Evolutionary conservation across 35 echinoderm and acorn worm genomes (phyloP), one percentile per base, ranked within the genome.

Genomic region (Patiria miniata): DNA sequence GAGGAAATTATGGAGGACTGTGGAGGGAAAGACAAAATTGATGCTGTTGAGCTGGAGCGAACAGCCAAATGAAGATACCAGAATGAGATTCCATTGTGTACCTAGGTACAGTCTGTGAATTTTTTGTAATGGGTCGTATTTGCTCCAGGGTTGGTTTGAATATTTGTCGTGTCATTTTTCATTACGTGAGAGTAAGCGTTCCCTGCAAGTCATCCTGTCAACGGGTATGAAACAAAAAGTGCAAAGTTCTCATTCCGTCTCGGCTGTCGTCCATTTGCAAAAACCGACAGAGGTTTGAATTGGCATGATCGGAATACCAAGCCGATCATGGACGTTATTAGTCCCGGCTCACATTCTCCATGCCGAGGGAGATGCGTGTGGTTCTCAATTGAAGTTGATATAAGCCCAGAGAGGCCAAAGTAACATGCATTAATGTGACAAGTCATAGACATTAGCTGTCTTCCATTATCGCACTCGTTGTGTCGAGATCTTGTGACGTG

Each of bases 391-490:
- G 26, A 7, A 26, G 57, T 73, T 73, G 65, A 73, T 73, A 30
- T 73, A 73, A 73, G 65, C 21, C 65, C 42, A 47, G 4, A 73
- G 65, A 14, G 26, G 26, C 65, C 65, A 36, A 73, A 73, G 65
- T 73, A 6, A 73, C 65, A 73, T 73, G 21, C 26, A 73, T 73
- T 73, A 73, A 73, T 73, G 65, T 73, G 65, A 73, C 65, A 73
- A 73, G 34, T 73, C 65, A 22, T 73, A 73, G 65, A 73, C 65
- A 73, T 73, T 73, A 73, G 65, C 65, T 34, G 8, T 73, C 65
- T 73, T 12, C 65, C 34, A 21, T 60, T 60, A 60, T 34, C 26
- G 26, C 26, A 30, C 21, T 73, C 19, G 0, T 32, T 22, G 65
- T 73, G 7, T 73, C 4, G 29, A 73, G 65, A 7, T 73, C 65